Evolutionary conservation across 92 coral and sea anemone genomes (phyloP), one percentile per base, ranked within the genome.

Genomic region (Epizoanthus scotinus): DNA sequence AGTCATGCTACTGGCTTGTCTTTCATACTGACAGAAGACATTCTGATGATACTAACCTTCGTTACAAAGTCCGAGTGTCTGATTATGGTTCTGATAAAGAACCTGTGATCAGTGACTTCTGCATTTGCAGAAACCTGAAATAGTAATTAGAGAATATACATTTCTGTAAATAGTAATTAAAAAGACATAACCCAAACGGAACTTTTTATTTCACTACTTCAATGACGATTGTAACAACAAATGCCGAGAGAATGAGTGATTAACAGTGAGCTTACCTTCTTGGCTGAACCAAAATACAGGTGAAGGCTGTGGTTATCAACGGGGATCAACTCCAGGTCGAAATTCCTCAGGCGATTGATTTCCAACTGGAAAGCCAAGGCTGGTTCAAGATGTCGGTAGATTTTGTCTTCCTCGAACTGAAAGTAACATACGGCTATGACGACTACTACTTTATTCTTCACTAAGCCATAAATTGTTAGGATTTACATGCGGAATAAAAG

Each of bases 381-480:
- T 67, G 99, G 99, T 83, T 95, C 99, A 61, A 95, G 84, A 86
- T 95, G 99, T 10, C 99, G 99, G 73, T 95, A 95, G 63, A 95
- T 95, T 54, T 88, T 79, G 77, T 95, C 99, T 63, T 95, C 99
- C 65, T 74, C 87, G 71, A 95, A 95, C 99, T 95, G 55, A 22
- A 59, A 78, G 42, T 15, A 47, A 38, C 17, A 25, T 8, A 55
- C 60, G 40, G 29, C 64, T 15, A 77, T 5, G 56, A 52, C 2
- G 8, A 9, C 18, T 1, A 0, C 3, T n/a, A n/a, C n/a, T n/a
- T n/a, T n/a, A n/a, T n/a, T n/a, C n/a, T n/a, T n/a, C n/a, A n/a
- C n/a, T n/a, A n/a, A n/a, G n/a, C n/a, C n/a, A n/a, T n/a, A n/a
- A n/a, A n/a, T n/a, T n/a, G n/a, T n/a, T n/a, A n/a, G n/a, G n/a